A percentile compares a stretch with the other conserved stretches of the same genome.
phyloP scores from a whole-genome alignment of 2,113 vertebrate species.

The human region DNA sequence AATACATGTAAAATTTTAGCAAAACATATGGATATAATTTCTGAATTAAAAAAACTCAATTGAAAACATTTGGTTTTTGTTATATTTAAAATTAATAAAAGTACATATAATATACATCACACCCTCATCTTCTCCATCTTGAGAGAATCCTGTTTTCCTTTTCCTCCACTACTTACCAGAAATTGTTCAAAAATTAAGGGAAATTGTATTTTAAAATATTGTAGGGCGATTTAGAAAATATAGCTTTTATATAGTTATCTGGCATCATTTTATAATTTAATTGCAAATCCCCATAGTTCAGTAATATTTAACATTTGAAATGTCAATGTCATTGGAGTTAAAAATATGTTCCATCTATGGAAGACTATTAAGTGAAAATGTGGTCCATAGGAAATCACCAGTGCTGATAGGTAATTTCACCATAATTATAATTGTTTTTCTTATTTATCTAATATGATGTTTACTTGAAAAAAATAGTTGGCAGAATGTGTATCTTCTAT shows the following conservation, averaged over 20 bases:
- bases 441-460: slow-evolving; percentile 10
- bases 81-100: neutral
- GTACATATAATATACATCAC: neutral
- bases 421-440: neutral
- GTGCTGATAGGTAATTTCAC: neutral
- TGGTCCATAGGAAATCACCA: neutral
- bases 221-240: slow-evolving; percentile 38
- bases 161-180: neutral
- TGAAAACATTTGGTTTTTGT: too few relatives aligned
- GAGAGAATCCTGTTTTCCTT: neutral
- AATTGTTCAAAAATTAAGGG: slow-evolving; percentile 45
- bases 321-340: neutral
- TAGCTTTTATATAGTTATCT: neutral
- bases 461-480: neutral
- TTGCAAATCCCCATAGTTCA: neutral
- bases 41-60: too few relatives aligned
- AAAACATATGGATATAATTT: too few relatives aligned
- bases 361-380: slow-evolving; percentile 3
- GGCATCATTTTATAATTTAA: slow-evolving; percentile 37
- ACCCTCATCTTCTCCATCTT: slow-evolving; percentile 23
- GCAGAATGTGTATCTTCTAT: neutral
- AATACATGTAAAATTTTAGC: too few relatives aligned
- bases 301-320: slow-evolving; percentile 47
- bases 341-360: neutral
- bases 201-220: slow-evolving; percentile 41